Evolutionary conservation across 2,888 invertebrate genomes (phyloP).

Genomic region (Limenitis camilla): DNA sequence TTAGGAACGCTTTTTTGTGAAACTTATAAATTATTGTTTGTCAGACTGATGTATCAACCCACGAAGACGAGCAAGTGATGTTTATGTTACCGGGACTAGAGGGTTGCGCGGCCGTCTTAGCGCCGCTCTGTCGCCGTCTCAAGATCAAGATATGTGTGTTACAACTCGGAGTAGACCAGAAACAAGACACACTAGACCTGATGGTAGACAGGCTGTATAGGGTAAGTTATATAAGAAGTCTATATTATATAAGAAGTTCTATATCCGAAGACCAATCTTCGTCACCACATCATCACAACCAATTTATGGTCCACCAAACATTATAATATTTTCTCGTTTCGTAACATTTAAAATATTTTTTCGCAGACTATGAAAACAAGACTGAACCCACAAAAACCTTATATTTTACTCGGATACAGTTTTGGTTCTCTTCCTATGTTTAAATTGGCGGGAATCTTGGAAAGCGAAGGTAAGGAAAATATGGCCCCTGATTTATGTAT

Average conservation of each 20-base stretch:
- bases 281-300: too few relatives aligned
- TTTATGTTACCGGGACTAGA: constrained; percentile 81
- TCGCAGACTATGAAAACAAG: constrained; percentile 76
- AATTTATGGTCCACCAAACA: too few relatives aligned
- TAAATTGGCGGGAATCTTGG: constrained; percentile 83
- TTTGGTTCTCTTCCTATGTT: constrained; percentile 87
- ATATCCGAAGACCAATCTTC: too few relatives aligned
- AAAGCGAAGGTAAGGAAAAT: constrained; percentile 70
- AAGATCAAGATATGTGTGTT: constrained; percentile 69
- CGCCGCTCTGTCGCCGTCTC: constrained; percentile 66
- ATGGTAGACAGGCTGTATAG: constrained; percentile 70
- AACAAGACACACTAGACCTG: constrained; percentile 53
- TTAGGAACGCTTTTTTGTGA: neutral
- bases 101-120: constrained; percentile 73
- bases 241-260: too few relatives aligned
- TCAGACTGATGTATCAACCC: constrained; percentile 59
- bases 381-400: constrained; percentile 76
- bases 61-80: constrained; percentile 63
- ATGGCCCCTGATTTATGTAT: neutral
- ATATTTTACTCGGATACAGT: constrained; percentile 90
- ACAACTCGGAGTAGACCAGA: constrained; percentile 65
- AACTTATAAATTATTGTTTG: neutral
- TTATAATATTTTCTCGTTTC: too few relatives aligned
- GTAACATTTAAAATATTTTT: constrained; percentile 20
- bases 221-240: constrained; percentile 49